These are phyloP conservation scores for Spatula clypeata DNA, from an alignment of 2,797 vertebrate species.

Conservation along the genomic window DNA sequence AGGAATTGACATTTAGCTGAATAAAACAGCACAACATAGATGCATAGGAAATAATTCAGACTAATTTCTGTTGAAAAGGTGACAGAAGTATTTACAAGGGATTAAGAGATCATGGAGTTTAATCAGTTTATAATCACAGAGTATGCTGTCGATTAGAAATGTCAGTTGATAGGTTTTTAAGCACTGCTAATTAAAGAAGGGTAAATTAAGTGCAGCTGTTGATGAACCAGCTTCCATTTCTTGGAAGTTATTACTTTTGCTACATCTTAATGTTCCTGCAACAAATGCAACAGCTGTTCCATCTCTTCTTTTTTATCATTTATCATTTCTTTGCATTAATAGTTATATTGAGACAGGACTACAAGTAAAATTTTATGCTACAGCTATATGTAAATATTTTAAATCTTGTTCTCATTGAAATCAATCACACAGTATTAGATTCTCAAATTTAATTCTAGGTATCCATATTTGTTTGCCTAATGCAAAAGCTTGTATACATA, in stretches of 20 bases:
- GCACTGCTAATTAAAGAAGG: conserved; percentile 37
- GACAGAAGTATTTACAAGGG: conserved; percentile 18
- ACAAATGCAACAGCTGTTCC: background rate
- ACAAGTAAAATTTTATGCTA: background rate
- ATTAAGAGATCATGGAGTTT: background rate
- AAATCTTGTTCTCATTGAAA: background rate
- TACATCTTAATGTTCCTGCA: background rate
- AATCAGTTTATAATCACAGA: conserved; percentile 54
- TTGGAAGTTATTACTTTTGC: conserved; percentile 13
- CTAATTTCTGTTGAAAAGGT: conserved; percentile 35
- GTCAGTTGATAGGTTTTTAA: conserved; percentile 49
- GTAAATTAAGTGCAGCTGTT: conserved; percentile 52
- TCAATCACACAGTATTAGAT: background rate
- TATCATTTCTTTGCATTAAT: background rate
- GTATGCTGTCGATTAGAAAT: background rate
- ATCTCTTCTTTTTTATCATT: background rate
- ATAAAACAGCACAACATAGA: background rate
- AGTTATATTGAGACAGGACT: background rate
- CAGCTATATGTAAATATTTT: background rate
- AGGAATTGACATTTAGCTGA: background rate
- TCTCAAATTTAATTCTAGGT: background rate
- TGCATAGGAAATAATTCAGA: background rate
- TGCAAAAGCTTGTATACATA: background rate
- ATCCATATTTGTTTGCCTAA: background rate
- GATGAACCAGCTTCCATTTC: background rate